A percentile compares a stretch with the other conserved stretches of the same genome.
phyloP scores from a whole-genome alignment of 2,888 invertebrate genomes.

The Hydroisotoma schaefferi region DNA sequence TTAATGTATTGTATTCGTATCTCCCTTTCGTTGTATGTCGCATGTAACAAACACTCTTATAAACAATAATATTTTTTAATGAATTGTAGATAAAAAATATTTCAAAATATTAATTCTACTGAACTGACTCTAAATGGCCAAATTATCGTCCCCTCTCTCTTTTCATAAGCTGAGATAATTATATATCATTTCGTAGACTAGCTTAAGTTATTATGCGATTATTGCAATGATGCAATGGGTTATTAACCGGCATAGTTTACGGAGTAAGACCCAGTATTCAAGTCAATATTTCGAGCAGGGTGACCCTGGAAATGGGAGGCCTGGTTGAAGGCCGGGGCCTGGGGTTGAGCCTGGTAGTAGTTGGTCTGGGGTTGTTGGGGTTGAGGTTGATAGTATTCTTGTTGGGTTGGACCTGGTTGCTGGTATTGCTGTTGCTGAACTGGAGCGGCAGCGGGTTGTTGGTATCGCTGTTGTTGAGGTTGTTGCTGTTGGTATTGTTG shows the following conservation, averaged over 20 bases:
- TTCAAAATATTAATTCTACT: too few species aligned
- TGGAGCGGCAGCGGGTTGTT: slow-evolving; percentile 48
- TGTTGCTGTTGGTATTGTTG: slow-evolving; percentile 48
- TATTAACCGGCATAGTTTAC: slow-evolving; percentile 60
- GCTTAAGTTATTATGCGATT: background rate
- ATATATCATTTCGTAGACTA: background rate
- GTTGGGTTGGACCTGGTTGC: slow-evolving; percentile 49
- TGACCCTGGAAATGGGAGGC: slow-evolving; percentile 59
- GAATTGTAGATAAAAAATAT: too few species aligned
- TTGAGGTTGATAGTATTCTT: slow-evolving; percentile 41
- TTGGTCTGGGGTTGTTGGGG: slow-evolving; percentile 46
- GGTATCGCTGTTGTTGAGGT: slow-evolving; percentile 49
- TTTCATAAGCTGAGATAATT: too few species aligned
- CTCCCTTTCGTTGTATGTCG: too few species aligned
- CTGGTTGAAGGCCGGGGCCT: slow-evolving; percentile 34
- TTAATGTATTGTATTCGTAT: too few species aligned
- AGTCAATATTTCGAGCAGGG: slow-evolving; percentile 69
- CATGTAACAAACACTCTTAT: too few species aligned
- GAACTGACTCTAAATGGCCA: background rate
- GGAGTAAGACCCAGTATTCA: slow-evolving; percentile 71
- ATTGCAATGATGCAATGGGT: background rate
- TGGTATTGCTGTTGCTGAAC: slow-evolving; percentile 52
- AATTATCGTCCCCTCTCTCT: too few species aligned
- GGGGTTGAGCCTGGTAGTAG: slow-evolving; percentile 36
- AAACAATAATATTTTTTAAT: too few species aligned